Conservation (phyloP, 1,140 invertebrate genomes). For the Macrobrachium nipponense region DNA sequence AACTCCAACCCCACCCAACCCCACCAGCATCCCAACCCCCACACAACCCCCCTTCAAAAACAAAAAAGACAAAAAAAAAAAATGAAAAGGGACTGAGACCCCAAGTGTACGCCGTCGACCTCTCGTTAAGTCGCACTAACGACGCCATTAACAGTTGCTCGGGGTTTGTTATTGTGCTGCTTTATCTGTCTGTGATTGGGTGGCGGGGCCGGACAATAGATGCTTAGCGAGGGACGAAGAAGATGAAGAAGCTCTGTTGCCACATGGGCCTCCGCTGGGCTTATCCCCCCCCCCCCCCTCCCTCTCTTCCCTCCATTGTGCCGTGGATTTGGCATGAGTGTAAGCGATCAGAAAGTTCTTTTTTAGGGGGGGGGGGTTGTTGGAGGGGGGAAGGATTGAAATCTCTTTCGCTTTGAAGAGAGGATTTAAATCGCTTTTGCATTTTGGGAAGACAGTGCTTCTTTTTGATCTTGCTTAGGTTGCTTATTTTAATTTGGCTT, state of each 20-base stretch:
- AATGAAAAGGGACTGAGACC: background rate
- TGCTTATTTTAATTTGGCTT: background rate
- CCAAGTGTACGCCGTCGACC: background rate
- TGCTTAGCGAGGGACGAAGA: background rate
- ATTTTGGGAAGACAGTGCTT: background rate
- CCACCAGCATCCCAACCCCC: background rate
- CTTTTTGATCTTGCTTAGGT: background rate
- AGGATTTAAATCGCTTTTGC: too few species aligned
- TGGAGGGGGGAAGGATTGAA: background rate
- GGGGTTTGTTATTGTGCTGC: constrained; percentile 20
- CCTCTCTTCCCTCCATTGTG: constrained; percentile 14
- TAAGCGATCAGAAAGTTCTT: constrained; percentile 2
- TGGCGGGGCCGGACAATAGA: constrained; percentile 26
- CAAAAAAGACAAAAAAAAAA: too few species aligned
- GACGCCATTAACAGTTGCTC: constrained; percentile 39
- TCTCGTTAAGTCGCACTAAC: constrained; percentile 36
- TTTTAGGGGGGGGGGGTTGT: too few species aligned
- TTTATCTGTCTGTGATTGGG: constrained; percentile 53
- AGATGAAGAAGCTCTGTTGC: background rate
- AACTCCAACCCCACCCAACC: background rate
- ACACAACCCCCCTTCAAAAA: background rate
- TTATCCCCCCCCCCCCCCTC: background rate
- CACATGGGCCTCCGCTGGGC: constrained; percentile 15
- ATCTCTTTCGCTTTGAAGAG: background rate
- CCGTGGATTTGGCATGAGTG: constrained; percentile 21